phyloP scores from a whole-genome alignment of 2,797 vertebrate species.

The Centropyge bicolor region DNA sequence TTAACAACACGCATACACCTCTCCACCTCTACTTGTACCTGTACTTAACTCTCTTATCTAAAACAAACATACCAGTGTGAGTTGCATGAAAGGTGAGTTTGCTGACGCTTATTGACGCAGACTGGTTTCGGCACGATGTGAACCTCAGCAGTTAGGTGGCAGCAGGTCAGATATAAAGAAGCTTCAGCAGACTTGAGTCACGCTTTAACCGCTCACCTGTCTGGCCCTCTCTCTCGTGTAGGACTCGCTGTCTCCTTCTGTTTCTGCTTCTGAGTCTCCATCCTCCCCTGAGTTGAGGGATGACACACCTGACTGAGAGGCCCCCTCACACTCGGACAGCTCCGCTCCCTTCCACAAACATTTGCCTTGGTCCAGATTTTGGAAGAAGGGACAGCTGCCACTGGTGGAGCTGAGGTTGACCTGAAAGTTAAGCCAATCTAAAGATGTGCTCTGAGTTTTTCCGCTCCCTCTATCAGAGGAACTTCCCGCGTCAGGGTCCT shows the following conservation, averaged over 20 bases:
- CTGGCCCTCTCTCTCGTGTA: constrained; percentile 90
- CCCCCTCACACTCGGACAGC: constrained; percentile 82
- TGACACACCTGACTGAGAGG: constrained; percentile 84
- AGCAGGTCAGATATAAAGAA: not conserved
- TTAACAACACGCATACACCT: constrained; percentile 8
- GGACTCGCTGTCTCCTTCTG: constrained; percentile 93
- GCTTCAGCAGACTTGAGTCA: not conserved
- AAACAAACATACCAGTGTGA: constrained; percentile 32
- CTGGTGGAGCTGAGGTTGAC: constrained; percentile 74
- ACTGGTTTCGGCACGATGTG: not conserved
- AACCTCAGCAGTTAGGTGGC: not conserved
- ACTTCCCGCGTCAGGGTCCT: constrained; percentile 78
- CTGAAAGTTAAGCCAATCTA: constrained; percentile 68
- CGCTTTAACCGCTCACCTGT: constrained; percentile 86
- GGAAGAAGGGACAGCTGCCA: constrained; percentile 88
- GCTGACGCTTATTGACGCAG: constrained; percentile 4
- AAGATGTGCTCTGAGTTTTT: constrained; percentile 15
- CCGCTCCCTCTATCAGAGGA: constrained; percentile 71
- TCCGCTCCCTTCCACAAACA: constrained; percentile 68
- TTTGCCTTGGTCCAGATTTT: constrained; percentile 77
- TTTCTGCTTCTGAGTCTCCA: constrained; percentile 90
- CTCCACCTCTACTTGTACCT: not conserved
- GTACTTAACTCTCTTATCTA: constrained; percentile 45
- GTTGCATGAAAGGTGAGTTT: constrained; percentile 18
- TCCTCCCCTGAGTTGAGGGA: constrained; percentile 92